These are phyloP conservation scores for Dryocosmus kuriphilus DNA, from an alignment of 2,888 invertebrate genomes.

Conservation along the genomic window DNA sequence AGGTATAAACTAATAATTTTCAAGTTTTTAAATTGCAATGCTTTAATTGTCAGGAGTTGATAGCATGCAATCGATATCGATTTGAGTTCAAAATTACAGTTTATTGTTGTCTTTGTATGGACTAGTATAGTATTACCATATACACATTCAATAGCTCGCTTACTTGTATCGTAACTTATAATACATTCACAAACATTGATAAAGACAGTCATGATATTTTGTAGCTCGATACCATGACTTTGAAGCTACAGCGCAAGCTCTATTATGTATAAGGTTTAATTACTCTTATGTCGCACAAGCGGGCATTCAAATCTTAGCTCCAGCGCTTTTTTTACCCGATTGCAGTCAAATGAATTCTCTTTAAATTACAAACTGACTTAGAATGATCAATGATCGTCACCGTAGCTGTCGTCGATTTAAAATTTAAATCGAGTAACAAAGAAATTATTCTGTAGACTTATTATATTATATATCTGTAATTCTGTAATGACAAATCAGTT, in stretches of 20 bases:
- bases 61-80: conserved; percentile 3
- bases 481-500: conserved; percentile 22
- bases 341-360: conserved; percentile 3
- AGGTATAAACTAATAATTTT: too few relatives aligned
- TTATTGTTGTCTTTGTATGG: conserved; percentile 77
- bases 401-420: background rate
- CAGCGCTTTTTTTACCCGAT: conserved; percentile 10
- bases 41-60: background rate
- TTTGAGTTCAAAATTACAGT: conserved; percentile 77
- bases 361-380: conserved; percentile 8
- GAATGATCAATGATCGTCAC: background rate
- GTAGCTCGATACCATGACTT: conserved; percentile 72
- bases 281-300: conserved; percentile 61
- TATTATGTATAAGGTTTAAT: conserved; percentile 73
- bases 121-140: conserved; percentile 77
- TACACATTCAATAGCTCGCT: conserved; percentile 78
- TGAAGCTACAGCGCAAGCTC: conserved; percentile 76
- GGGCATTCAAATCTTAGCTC: conserved; percentile 50
- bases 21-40: too few relatives aligned
- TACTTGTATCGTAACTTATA: conserved; percentile 76
- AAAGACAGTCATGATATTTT: conserved; percentile 76
- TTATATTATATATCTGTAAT: background rate
- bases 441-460: conserved; percentile 3
- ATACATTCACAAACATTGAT: conserved; percentile 77
- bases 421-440: background rate